A percentile compares a stretch with the other conserved stretches of the same genome.
These are phyloP conservation scores for Empis stercorea DNA, from an alignment of 2,888 invertebrate species.

Conservation along the genomic window DNA sequence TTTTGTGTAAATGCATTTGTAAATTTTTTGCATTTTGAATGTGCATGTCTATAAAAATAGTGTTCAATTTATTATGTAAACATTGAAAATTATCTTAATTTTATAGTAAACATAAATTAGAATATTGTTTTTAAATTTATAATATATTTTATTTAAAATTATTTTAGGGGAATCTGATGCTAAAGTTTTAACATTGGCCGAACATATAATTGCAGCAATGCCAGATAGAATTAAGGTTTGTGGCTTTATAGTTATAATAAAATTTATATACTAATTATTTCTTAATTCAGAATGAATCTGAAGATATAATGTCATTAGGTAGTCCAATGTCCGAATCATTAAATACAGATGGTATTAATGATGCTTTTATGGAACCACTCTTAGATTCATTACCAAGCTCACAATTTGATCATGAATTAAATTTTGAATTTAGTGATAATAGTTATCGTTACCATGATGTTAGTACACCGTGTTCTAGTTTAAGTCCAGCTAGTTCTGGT, in stretches of 20 bases:
- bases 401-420: constrained; percentile 57
- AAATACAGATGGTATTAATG: constrained; percentile 38
- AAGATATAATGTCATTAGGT: constrained; percentile 49
- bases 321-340: constrained; percentile 42
- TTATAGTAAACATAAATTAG: too few relatives aligned
- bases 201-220: constrained; percentile 97
- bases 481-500: constrained; percentile 70
- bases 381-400: constrained; percentile 51
- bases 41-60: too few relatives aligned
- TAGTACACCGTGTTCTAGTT: constrained; percentile 71
- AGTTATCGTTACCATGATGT: constrained; percentile 67
- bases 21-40: too few relatives aligned
- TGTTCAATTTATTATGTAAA: too few relatives aligned
- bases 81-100: too few relatives aligned
- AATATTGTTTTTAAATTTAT: too few relatives aligned
- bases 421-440: constrained; percentile 71
- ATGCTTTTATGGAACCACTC: constrained; percentile 64
- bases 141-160: neutral
- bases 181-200: constrained; percentile 83
- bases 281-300: constrained; percentile 62
- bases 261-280: too few relatives aligned
- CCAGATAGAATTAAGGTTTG: constrained; percentile 96
- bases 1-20: too few relatives aligned
- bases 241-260: too few relatives aligned
- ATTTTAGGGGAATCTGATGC: constrained; percentile 84